phyloP scores from a whole-genome alignment of 2,797 vertebrate species.

The Microctenopoma lineatum region DNA sequence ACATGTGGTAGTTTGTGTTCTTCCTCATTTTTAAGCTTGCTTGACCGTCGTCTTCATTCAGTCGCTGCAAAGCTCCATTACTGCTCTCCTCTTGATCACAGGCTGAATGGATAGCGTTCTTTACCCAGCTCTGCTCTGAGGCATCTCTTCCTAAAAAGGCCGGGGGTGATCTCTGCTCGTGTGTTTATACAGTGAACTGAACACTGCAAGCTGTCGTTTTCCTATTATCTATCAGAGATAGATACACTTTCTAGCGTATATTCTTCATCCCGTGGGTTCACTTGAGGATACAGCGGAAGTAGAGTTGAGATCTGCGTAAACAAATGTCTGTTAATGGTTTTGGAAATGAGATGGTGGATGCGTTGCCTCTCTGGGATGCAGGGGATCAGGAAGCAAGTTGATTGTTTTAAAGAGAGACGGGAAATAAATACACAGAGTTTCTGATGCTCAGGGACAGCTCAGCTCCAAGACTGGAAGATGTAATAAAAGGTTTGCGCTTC shows the following conservation, averaged over 20 bases:
- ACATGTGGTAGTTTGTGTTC: neutral
- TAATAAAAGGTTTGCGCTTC: constrained; percentile 53
- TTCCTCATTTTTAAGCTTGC: neutral
- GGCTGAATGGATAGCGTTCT: constrained; percentile 44
- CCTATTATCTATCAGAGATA: constrained; percentile 32
- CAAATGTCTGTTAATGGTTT: constrained; percentile 55
- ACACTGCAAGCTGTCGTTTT: constrained; percentile 53
- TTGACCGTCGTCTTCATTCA: constrained; percentile 28
- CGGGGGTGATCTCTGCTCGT: constrained; percentile 51
- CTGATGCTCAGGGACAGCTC: constrained; percentile 35
- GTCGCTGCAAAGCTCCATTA: constrained; percentile 13
- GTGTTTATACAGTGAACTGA: constrained; percentile 70
- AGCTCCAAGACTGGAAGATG: constrained; percentile 30
- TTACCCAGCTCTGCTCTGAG: constrained; percentile 44
- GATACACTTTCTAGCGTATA: constrained; percentile 21
- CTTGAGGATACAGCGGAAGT: constrained; percentile 51
- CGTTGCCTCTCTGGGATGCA: constrained; percentile 31
- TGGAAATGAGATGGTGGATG: constrained; percentile 53
- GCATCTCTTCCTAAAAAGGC: constrained; percentile 81
- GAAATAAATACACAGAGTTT: constrained; percentile 43
- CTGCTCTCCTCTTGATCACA: constrained; percentile 22
- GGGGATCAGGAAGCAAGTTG: constrained; percentile 52
- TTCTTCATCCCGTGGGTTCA: constrained; percentile 51
- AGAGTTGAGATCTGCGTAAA: constrained; percentile 27
- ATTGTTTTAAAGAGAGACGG: constrained; percentile 55